phyloP scores from a whole-genome alignment of 2,888 invertebrate genomes.

The Caenorhabditis sulstoni region DNA sequence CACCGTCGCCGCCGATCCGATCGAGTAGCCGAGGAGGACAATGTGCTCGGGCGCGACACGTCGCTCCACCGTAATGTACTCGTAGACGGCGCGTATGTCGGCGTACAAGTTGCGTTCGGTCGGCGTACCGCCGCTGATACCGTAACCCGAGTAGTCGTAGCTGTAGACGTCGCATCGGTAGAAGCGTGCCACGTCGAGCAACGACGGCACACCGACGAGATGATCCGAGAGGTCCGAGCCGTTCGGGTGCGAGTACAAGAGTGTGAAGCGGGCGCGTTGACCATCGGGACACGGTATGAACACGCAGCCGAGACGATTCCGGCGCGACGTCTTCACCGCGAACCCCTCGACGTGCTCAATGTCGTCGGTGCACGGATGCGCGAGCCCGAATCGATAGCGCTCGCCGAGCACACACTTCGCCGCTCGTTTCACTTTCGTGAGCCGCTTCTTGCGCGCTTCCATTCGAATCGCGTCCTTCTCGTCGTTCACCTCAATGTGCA shows the following conservation, averaged over 20 bases:
- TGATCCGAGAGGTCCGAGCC: slow-evolving; percentile 73
- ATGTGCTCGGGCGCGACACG: slow-evolving; percentile 61
- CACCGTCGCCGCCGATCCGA: slow-evolving; percentile 72
- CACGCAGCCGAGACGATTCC: slow-evolving; percentile 66
- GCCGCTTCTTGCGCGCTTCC: slow-evolving; percentile 30
- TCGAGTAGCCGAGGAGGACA: slow-evolving; percentile 70
- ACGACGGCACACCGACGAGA: slow-evolving; percentile 62
- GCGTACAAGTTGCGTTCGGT: slow-evolving; percentile 67
- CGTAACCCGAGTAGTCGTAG: slow-evolving; percentile 76
- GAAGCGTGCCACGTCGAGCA: slow-evolving; percentile 65
- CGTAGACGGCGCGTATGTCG: slow-evolving; percentile 69
- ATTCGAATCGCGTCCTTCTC: slow-evolving; percentile 24
- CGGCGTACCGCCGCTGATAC: slow-evolving; percentile 67
- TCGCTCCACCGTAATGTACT: slow-evolving; percentile 56
- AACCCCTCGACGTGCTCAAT: slow-evolving; percentile 62
- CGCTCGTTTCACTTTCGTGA: slow-evolving; percentile 44
- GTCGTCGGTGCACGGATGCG: slow-evolving; percentile 66
- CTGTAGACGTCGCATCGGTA: slow-evolving; percentile 70
- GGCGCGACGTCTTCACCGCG: slow-evolving; percentile 51
- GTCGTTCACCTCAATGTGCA: slow-evolving; percentile 13
- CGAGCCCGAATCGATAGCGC: slow-evolving; percentile 59
- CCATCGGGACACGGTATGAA: slow-evolving; percentile 51
- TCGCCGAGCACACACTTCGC: slow-evolving; percentile 21
- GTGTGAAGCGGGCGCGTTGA: slow-evolving; percentile 60
- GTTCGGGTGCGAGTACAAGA: slow-evolving; percentile 75